Evolutionary conservation across 1,140 invertebrate genomes (phyloP).

Genomic region (Listronotus oregonensis): DNA sequence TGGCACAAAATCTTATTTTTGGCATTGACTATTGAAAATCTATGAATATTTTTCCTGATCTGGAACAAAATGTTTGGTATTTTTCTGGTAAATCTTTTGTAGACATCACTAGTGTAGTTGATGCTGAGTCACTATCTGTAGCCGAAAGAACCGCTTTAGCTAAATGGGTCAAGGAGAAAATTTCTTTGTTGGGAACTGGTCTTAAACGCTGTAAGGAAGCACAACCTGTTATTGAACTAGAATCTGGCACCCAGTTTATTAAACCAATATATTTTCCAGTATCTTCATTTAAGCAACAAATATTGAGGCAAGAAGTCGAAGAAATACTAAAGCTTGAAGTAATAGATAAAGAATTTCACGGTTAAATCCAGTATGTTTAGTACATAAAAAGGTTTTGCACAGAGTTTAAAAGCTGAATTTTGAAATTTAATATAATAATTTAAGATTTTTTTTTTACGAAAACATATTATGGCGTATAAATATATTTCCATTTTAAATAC

Average conservation of each 20-base stretch:
- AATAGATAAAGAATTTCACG: no score
- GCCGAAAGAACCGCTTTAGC: not conserved
- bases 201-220: slow-evolving; percentile 17
- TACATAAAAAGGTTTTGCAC: no score
- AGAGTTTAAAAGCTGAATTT: no score
- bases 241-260: slow-evolving; percentile 39
- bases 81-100: slow-evolving; percentile 28
- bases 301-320: no score
- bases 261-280: slow-evolving; percentile 40
- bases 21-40: slow-evolving; percentile 39
- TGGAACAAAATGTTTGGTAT: slow-evolving; percentile 32
- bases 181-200: slow-evolving; percentile 7
- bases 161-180: not conserved
- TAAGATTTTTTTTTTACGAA: no score
- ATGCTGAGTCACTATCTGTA: not conserved
- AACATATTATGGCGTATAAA: no score
- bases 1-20: slow-evolving; percentile 28
- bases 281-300: no score
- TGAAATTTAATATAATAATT: no score
- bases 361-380: no score
- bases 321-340: no score
- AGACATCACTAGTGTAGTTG: slow-evolving; percentile 11
- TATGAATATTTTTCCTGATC: slow-evolving; percentile 38
- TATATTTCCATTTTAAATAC: no score
- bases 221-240: slow-evolving; percentile 23